Conservation (phyloP, 1,140 invertebrate genomes). For the Muscidifurax raptorellus region DNA sequence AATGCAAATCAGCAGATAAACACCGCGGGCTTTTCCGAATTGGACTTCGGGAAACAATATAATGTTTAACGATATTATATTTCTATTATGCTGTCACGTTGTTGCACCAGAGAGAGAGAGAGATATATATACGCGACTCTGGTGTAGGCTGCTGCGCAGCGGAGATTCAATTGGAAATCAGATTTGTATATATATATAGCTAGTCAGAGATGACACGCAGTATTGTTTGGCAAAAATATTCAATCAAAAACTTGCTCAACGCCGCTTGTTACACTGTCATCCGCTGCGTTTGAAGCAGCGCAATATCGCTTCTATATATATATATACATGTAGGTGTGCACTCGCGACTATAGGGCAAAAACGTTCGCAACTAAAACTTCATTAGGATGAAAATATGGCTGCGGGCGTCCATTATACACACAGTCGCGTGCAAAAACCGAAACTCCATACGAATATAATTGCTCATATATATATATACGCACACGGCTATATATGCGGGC, state of each 20-base stretch:
- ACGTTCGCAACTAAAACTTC: slow-evolving; percentile 9
- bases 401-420: not conserved
- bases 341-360: not conserved
- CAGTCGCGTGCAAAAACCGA: not conserved
- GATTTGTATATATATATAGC: not conserved
- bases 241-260: not conserved
- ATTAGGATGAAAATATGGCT: not conserved
- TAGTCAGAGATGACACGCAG: no score
- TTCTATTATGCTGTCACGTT: slow-evolving; percentile 27
- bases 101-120: not conserved
- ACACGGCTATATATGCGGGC: no score
- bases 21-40: not conserved
- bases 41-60: no score
- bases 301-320: no score
- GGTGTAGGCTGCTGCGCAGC: not conserved
- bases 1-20: not conserved
- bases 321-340: no score
- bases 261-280: not conserved
- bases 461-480: no score
- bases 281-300: no score
- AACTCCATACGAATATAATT: not conserved
- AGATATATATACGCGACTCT: not conserved
- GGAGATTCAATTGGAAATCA: slow-evolving; percentile 1
- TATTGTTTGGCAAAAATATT: not conserved
- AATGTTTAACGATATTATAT: not conserved